Evolutionary conservation across 2,797 vertebrate genomes (phyloP), one percentile per base, ranked within the genome.

Genomic region (Hemitrygon akajei): DNA sequence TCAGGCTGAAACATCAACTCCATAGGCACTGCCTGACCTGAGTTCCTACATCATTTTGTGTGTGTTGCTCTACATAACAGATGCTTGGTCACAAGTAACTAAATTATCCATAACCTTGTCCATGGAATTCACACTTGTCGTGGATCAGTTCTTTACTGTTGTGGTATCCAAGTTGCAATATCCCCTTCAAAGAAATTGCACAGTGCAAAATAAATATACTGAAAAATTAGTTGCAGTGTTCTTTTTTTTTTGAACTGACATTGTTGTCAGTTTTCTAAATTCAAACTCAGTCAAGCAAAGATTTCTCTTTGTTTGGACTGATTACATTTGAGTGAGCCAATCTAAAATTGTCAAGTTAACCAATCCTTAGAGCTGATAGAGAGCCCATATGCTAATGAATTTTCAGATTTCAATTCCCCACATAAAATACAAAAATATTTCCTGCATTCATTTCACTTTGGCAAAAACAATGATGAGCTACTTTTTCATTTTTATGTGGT

Each of bases 401-500:
- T 75, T 27, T 93, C 27, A 27, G 25, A 56, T 93, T 92, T 92
- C 71, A 73, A 75, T 73, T 92, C 40, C 40, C 37, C 91, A 7
- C 12, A 16, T 76, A 56, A 76, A 93, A 76, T 93, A 76, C 76
- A 76, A 30, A 76, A 76, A 40, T 58, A n/a, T 27, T n/a, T 58
- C 71, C 91, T 30, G 12, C 66, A 92, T 92, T 75, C 25, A 76
- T 93, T 93, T 93, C 25, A 56, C 91, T 76, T 34, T 76, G 69
- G 91, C 71, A 56, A 30, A 76, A 76, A 76, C 27, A n/a, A 20
- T 56, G 71, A 93, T 76, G 25, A 93, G 47, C 22, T 93, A 76
- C 91, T 76, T 76, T 58, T 76, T 93, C 91, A 93, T 93, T 93
- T 93, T 76, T 93, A 76, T 93, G 71, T 73, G 71, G 91, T 40